Percentiles rank a stretch among this genome's conserved stretches.
Evolutionary conservation across 1,140 invertebrate species (phyloP).

Genomic region (Pollicipes pollicipes): DNA sequence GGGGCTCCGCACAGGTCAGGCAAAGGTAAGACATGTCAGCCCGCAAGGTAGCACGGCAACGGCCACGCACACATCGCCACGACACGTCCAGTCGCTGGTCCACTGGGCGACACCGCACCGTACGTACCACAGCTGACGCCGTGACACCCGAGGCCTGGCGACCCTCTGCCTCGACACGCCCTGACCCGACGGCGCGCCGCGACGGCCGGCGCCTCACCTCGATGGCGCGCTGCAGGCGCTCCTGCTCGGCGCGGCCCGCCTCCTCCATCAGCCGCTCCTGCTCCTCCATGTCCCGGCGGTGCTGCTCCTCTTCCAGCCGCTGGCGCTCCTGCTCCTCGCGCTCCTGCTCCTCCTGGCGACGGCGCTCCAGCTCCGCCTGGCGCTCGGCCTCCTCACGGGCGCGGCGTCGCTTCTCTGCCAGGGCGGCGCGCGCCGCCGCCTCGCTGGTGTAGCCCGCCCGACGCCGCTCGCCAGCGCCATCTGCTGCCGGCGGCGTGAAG

Average conservation of each 20-base stretch:
- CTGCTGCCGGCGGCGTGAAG: no score
- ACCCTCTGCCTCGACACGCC: no score
- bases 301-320: background rate
- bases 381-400: background rate
- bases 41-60: no score
- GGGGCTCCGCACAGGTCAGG: no score
- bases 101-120: no score
- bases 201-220: background rate
- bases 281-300: background rate
- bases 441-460: conserved; percentile 3
- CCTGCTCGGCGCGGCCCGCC: background rate
- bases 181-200: no score
- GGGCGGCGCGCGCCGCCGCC: background rate
- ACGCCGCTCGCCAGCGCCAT: background rate
- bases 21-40: no score
- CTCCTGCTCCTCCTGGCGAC: background rate
- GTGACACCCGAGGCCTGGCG: no score
- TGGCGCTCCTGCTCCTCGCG: background rate
- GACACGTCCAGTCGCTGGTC: no score
- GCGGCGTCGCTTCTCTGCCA: background rate
- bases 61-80: no score
- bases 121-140: no score
- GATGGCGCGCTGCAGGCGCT: conserved; percentile 1
- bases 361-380: background rate
- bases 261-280: background rate